These are phyloP conservation scores for Pangasianodon gigas DNA, from an alignment of 2,113 vertebrate species.

Conservation along the genomic window DNA sequence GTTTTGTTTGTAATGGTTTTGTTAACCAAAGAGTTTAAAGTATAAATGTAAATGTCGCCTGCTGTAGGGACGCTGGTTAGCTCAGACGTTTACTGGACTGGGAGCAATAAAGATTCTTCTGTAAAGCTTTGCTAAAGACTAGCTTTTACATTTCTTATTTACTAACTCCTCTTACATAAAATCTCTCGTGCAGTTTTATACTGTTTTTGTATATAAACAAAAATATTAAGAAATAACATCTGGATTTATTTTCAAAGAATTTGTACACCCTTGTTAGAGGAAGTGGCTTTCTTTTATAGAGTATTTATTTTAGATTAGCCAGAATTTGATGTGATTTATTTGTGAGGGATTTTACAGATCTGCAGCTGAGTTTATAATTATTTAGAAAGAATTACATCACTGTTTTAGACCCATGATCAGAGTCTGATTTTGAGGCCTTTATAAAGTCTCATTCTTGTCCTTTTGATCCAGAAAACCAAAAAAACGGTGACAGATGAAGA, in stretches of 20 bases:
- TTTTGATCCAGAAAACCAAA: constrained; percentile 13
- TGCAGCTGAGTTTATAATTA: background rate
- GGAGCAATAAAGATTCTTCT: constrained; percentile 23
- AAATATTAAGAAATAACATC: constrained; percentile 79
- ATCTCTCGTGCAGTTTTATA: constrained; percentile 79
- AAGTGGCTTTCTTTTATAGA: constrained; percentile 76
- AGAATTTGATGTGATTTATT: constrained; percentile 56
- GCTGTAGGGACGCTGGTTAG: constrained; percentile 60
- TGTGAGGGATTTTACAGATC: constrained; percentile 9
- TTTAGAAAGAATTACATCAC: background rate
- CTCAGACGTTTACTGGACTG: constrained; percentile 46
- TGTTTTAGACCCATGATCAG: constrained; percentile 35
- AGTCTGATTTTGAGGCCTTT: background rate
- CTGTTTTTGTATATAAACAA: constrained; percentile 79
- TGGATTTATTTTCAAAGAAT: constrained; percentile 76
- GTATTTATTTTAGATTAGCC: constrained; percentile 88
- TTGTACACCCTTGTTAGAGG: constrained; percentile 73
- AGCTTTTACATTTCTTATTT: constrained; percentile 61
- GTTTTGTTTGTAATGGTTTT: constrained; percentile 53
- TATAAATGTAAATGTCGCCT: constrained; percentile 62
- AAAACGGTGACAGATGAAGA: constrained; percentile 49
- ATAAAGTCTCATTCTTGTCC: constrained; percentile 50
- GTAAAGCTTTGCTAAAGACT: constrained; percentile 18
- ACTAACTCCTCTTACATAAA: constrained; percentile 70
- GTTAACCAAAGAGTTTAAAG: constrained; percentile 76